Evolutionary conservation across 1,140 invertebrate genomes (phyloP).

Genomic region (Papilio glaucus): DNA sequence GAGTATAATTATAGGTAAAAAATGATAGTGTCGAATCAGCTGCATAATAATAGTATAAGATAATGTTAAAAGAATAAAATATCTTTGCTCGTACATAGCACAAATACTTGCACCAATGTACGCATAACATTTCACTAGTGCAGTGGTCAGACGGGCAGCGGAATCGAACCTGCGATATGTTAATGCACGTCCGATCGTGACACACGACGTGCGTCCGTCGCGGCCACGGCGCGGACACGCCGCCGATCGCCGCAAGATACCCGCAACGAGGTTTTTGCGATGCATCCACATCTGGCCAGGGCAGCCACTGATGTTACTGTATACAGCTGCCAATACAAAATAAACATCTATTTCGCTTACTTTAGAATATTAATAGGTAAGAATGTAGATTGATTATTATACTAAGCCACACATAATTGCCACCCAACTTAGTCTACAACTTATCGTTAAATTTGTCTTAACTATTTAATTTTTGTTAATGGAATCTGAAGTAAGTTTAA

Average conservation of each 20-base stretch:
- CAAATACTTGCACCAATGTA: constrained; percentile 4
- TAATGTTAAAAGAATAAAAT: too few relatives aligned
- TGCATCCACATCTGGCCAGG: constrained; percentile 22
- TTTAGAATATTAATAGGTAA: too few relatives aligned
- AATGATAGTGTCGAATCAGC: too few relatives aligned
- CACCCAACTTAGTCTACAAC: too few relatives aligned
- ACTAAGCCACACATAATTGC: too few relatives aligned
- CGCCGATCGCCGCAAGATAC: constrained; percentile 51
- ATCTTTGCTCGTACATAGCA: neutral
- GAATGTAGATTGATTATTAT: too few relatives aligned
- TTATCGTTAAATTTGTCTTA: too few relatives aligned
- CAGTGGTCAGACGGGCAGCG: constrained; percentile 58
- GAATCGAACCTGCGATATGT: constrained; percentile 78
- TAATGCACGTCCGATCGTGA: constrained; percentile 79
- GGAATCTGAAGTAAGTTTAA: too few relatives aligned
- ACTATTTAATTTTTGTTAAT: too few relatives aligned
- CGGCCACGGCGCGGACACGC: constrained; percentile 66
- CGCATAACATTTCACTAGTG: constrained; percentile 42
- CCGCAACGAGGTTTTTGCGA: constrained; percentile 41
- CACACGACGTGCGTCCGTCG: constrained; percentile 74
- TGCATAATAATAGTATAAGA: too few relatives aligned
- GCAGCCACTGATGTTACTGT: neutral
- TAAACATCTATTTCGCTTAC: neutral
- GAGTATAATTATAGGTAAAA: too few relatives aligned
- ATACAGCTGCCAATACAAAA: neutral